Percentiles rank a stretch among this genome's conserved stretches.
Conservation (phyloP, 2,797 vertebrate species). For the Sebastes taczanowskii region DNA sequence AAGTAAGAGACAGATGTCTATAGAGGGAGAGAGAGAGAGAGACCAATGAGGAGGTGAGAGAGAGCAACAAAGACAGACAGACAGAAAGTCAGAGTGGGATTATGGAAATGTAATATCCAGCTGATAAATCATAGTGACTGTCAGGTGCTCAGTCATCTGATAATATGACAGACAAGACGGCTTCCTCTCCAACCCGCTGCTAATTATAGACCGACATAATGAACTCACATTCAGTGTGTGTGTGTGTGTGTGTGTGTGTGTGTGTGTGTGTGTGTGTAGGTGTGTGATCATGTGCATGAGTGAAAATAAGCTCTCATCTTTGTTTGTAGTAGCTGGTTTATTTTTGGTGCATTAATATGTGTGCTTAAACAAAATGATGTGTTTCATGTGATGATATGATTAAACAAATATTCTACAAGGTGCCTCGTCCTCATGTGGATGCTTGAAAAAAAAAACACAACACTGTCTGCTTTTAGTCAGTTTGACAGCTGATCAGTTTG, state of each 20-base stretch:
- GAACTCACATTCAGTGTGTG: conserved; percentile 22
- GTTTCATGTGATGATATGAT: neutral
- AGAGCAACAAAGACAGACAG: neutral
- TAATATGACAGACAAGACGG: conserved; percentile 56
- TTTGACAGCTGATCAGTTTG: neutral
- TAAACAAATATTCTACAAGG: neutral
- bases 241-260: neutral
- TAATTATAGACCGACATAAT: conserved; percentile 69
- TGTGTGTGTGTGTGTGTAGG: neutral
- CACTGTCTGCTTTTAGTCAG: neutral
- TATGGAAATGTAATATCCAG: conserved; percentile 74
- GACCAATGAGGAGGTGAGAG: neutral
- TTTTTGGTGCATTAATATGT: neutral
- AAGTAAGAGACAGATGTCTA: neutral
- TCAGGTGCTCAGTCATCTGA: conserved; percentile 73
- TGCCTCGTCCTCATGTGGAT: neutral
- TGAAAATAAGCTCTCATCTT: neutral
- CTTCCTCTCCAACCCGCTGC: conserved; percentile 53
- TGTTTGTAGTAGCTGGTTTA: conserved; percentile 12
- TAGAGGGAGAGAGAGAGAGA: neutral
- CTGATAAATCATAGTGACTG: conserved; percentile 70
- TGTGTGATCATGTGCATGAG: neutral
- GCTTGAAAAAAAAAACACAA: neutral
- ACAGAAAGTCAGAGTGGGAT: conserved; percentile 21
- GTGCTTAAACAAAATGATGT: neutral